Base-by-base conservation (phyloP, 2,888 invertebrate genomes). In the Eupithecia subumbrata region DNA sequence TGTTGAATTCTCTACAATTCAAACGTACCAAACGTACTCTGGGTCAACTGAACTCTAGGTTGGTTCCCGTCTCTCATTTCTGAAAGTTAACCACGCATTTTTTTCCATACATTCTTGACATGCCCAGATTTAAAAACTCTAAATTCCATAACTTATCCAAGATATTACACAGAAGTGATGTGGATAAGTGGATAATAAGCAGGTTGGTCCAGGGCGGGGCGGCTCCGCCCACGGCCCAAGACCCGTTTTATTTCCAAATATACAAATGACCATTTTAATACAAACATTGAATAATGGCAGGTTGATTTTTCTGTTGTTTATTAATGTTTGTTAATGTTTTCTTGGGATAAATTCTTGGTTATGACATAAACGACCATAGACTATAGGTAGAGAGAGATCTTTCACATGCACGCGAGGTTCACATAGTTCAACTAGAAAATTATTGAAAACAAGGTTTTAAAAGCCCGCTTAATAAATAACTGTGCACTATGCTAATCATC, bases 181-280 rank as follows among this genome's bases (percentile, higher is more conserved):
- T 85, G 81, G 86, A 82, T 94, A 95, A 95, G 93, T 95, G 93
- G 94, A 89, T 95, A 94, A 95, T 93, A 88, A 90, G 86, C 84
- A 87, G 92, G 89, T 87, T 87, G 86, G 82, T 79, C 86, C 82
- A 84, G 87, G 93, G 93, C 91, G 94, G 90, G 85, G 87, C 88
- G 2, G 88, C 84, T 86, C 85, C 94, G 92, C 94, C 94, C 84
- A 84, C 87, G 82, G 88, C 87, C 88, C 83, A 83, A 82, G 81
- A 84, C 85, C 82, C 84, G 85, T 88, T 91, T 90, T 88, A 86
- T 74, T 79, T 78, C 77, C 64, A 77, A 77, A 80, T 79, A 76
- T 63, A 76, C 68, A 73, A 72, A 77, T 66, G 60, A 22, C 71
- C 67, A 72, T 71, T 70, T 73, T 71, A 71, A 77, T 73, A 77